These are phyloP conservation scores for Calcarius lapponicus DNA, from an alignment of 2,797 vertebrate genomes.

Conservation along the genomic window DNA sequence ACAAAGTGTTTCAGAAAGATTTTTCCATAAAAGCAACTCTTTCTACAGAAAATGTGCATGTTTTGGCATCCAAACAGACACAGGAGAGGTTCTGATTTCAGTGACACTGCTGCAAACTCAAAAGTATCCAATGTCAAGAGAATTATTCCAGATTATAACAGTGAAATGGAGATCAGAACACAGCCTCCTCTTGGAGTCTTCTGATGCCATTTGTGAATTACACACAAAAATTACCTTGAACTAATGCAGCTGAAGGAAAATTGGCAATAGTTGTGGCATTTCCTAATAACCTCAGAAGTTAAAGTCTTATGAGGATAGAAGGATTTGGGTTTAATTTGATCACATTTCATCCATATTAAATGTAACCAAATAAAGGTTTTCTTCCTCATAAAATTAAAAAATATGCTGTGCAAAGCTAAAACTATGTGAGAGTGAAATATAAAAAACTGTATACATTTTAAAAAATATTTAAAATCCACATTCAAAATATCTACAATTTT, in stretches of 20 bases:
- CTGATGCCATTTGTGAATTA: conserved; percentile 18
- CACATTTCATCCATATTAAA: neutral
- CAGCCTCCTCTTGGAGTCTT: neutral
- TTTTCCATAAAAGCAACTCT: conserved; percentile 4
- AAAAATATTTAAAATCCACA: neutral
- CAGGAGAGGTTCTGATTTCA: neutral
- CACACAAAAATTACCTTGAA: conserved; percentile 23
- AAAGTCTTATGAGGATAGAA: neutral
- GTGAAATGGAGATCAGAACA: conserved; percentile 18
- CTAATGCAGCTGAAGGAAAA: neutral
- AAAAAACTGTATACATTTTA: accelerated
- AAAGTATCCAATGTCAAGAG: neutral
- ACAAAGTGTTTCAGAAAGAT: neutral
- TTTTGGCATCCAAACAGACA: neutral
- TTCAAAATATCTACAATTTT: neutral
- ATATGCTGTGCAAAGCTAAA: neutral
- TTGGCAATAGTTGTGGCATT: neutral
- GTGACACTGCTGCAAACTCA: neutral
- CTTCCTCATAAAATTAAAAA: neutral
- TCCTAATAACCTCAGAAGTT: neutral
- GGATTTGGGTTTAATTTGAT: neutral
- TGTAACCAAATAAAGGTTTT: neutral
- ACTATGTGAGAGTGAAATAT: neutral
- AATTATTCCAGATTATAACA: conserved; percentile 23
- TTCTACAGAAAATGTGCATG: neutral